phyloP scores from a whole-genome alignment of 2,113 vertebrate species.

The Seriola quinqueradiata region DNA sequence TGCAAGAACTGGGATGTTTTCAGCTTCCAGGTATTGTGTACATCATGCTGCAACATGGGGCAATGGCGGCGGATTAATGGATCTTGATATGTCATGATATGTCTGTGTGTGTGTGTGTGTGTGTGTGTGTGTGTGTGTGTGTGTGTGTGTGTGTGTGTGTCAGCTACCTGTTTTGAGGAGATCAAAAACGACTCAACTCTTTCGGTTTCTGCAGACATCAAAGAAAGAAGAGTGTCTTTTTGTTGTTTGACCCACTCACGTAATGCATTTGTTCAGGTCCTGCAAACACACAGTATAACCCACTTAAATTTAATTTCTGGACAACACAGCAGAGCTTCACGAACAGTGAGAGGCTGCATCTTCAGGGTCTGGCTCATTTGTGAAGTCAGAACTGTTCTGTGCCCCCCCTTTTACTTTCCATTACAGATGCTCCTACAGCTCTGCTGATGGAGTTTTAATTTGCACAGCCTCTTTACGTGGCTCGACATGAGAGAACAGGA shows the following conservation, averaged over 20 bases:
- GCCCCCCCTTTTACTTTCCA: conserved; percentile 61
- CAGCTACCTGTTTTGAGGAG: no score
- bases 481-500: conserved; percentile 47
- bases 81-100: no score
- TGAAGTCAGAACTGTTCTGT: conserved; percentile 39
- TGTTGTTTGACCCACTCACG: not conserved
- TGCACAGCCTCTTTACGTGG: conserved; percentile 52
- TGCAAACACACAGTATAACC: not conserved
- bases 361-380: conserved; percentile 39
- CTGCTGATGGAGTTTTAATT: conserved; percentile 71
- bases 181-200: no score
- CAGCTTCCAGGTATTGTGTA: no score
- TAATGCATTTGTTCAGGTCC: not conserved
- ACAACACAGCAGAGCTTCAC: conserved; percentile 18
- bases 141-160: no score
- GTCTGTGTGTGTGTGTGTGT: no score
- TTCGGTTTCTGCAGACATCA: not conserved
- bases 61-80: no score
- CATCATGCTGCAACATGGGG: no score
- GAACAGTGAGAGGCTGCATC: conserved; percentile 24
- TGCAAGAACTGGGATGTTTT: no score
- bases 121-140: no score
- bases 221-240: not conserved
- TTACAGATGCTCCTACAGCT: conserved; percentile 56
- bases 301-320: not conserved